Conservation (phyloP, 2,888 invertebrate species). For the Himalopsyche anomala region DNA sequence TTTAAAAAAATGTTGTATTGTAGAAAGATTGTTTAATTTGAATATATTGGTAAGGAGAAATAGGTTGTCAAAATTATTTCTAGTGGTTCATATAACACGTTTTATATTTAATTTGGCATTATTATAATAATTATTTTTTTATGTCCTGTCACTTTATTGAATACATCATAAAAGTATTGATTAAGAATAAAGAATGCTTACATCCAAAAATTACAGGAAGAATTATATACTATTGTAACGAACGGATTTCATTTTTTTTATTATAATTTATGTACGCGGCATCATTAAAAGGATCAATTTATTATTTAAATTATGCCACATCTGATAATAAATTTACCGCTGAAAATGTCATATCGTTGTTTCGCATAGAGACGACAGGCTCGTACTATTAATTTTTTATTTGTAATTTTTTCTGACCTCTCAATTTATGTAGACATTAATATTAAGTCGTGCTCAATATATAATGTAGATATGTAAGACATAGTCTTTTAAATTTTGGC, state of each 20-base stretch:
- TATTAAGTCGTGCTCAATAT: constrained; percentile 23
- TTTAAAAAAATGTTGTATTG: no score
- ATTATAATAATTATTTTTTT: no score
- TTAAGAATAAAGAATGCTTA: no score
- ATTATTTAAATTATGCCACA: neutral
- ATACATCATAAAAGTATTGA: no score
- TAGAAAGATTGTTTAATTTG: no score
- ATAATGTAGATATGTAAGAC: constrained; percentile 22
- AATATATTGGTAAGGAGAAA: no score
- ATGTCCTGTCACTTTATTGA: no score
- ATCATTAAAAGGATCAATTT: neutral
- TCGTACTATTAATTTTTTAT: neutral
- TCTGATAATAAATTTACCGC: neutral
- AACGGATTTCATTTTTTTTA: neutral
- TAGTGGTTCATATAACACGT: no score
- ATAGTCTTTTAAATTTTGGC: constrained; percentile 6
- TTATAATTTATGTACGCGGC: constrained; percentile 5
- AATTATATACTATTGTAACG: neutral
- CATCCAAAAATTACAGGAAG: no score
- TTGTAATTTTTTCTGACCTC: constrained; percentile 9
- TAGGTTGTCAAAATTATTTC: no score
- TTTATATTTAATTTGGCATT: no score
- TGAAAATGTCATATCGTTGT: constrained; percentile 27
- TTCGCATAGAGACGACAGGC: neutral
- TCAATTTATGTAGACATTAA: constrained; percentile 27